A percentile compares a stretch with the other conserved stretches of the same genome.
Conservation (phyloP, 2,797 vertebrate genomes). For the Dicrostonyx torquatus region DNA sequence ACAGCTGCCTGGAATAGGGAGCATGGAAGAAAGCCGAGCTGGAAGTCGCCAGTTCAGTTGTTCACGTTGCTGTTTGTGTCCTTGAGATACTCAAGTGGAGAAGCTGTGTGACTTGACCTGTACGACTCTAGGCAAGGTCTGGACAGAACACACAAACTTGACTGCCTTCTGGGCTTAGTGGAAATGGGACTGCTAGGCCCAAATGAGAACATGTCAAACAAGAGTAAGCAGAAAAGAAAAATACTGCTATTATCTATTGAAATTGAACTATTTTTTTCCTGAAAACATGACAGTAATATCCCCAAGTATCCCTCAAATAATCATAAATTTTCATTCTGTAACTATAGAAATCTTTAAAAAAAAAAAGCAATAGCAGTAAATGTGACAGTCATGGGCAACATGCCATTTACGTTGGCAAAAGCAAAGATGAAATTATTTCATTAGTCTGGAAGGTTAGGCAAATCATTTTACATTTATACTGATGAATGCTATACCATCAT, state of each 20-base stretch:
- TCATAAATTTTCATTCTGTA: not conserved
- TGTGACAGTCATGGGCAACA: not conserved
- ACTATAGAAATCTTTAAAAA: conserved; percentile 2
- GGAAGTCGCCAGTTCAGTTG: not conserved
- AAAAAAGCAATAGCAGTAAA: conserved; percentile 17
- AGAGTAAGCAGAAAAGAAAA: not conserved
- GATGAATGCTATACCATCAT: not conserved
- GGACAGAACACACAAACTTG: not conserved
- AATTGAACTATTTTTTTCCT: not conserved
- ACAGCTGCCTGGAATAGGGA: not conserved
- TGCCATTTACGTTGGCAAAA: not conserved
- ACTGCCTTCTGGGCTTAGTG: not conserved
- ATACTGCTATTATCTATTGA: not conserved
- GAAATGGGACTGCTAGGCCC: not conserved
- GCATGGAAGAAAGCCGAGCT: not conserved
- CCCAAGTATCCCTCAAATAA: conserved; percentile 20
- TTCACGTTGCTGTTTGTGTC: not conserved
- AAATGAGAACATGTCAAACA: not conserved
- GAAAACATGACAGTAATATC: not conserved
- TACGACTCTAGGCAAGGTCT: not conserved
- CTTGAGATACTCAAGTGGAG: not conserved
- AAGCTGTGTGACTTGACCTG: not conserved
- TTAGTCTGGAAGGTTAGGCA: not conserved
- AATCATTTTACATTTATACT: not conserved
- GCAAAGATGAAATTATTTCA: not conserved